These are phyloP conservation scores for Tonatia bakeri DNA, from an alignment of 2,113 vertebrate species.

Conservation along the genomic window DNA sequence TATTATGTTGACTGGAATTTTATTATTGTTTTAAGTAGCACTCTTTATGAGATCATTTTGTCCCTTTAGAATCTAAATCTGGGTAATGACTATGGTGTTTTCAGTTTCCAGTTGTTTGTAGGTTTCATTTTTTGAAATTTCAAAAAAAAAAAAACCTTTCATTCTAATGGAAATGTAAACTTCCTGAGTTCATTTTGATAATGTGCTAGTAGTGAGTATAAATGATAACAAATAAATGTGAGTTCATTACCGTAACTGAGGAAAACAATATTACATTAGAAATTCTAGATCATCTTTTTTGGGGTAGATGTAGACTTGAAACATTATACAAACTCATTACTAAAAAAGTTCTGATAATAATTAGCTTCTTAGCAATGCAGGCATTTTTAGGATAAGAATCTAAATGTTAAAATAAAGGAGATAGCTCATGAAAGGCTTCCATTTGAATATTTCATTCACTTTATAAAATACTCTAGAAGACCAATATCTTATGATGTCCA, in stretches of 20 bases:
- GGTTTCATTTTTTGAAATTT: constrained; percentile 15
- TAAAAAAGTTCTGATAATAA: constrained; percentile 30
- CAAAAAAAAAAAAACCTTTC: background rate
- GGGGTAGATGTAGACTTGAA: background rate
- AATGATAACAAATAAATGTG: constrained; percentile 49
- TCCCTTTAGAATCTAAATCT: constrained; percentile 47
- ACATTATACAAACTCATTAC: constrained; percentile 39
- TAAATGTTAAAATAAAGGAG: constrained; percentile 41
- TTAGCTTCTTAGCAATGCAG: constrained; percentile 43
- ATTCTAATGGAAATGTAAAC: constrained; percentile 47
- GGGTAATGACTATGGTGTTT: constrained; percentile 37
- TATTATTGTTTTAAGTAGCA: constrained; percentile 47
- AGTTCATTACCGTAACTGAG: constrained; percentile 30
- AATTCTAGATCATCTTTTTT: constrained; percentile 35
- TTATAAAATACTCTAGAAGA: background rate
- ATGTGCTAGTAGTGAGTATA: constrained; percentile 10
- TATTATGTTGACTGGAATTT: constrained; percentile 41
- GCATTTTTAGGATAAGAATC: constrained; percentile 1
- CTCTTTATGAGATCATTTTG: constrained; percentile 50
- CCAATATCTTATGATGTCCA: constrained; percentile 2
- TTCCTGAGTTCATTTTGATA: constrained; percentile 54
- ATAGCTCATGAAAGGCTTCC: background rate
- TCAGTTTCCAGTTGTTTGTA: constrained; percentile 39
- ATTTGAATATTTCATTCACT: background rate
- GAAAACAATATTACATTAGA: constrained; percentile 38